Evolutionary conservation across 2,888 invertebrate species (phyloP).

Genomic region (Phortica magna): DNA sequence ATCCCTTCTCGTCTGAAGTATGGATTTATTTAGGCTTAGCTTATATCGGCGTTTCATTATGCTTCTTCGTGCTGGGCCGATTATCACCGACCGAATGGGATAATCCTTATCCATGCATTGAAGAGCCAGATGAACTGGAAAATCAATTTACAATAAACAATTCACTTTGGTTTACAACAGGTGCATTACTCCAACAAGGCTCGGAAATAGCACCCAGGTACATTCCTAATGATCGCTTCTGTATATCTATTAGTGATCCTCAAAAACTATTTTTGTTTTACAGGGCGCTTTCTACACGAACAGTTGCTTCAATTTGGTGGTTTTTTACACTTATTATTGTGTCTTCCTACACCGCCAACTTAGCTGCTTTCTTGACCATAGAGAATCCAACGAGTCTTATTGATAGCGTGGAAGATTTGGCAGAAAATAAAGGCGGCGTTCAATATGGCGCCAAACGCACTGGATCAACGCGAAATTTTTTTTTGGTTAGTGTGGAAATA

Average conservation of each 20-base stretch:
- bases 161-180: slow-evolving; percentile 93
- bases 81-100: slow-evolving; percentile 93
- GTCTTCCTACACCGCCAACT: slow-evolving; percentile 92
- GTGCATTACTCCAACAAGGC: slow-evolving; percentile 91
- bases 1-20: slow-evolving; percentile 90
- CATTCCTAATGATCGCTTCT: slow-evolving; percentile 55
- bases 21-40: slow-evolving; percentile 87
- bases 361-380: slow-evolving; percentile 94
- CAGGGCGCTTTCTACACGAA: slow-evolving; percentile 92
- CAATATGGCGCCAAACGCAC: slow-evolving; percentile 90
- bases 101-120: slow-evolving; percentile 90
- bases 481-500: slow-evolving; percentile 81
- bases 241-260: neutral
- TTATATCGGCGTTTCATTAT: slow-evolving; percentile 76
- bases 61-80: slow-evolving; percentile 88
- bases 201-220: slow-evolving; percentile 93
- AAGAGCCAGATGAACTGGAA: slow-evolving; percentile 89
- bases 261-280: neutral
- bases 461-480: slow-evolving; percentile 93
- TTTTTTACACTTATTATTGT: slow-evolving; percentile 89
- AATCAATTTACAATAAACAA: slow-evolving; percentile 91
- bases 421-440: slow-evolving; percentile 86
- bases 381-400: slow-evolving; percentile 85
- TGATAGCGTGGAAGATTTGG: slow-evolving; percentile 89
- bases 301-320: slow-evolving; percentile 93